Base-by-base conservation (phyloP, 2,888 invertebrate genomes). In the Apoda limacodes region DNA sequence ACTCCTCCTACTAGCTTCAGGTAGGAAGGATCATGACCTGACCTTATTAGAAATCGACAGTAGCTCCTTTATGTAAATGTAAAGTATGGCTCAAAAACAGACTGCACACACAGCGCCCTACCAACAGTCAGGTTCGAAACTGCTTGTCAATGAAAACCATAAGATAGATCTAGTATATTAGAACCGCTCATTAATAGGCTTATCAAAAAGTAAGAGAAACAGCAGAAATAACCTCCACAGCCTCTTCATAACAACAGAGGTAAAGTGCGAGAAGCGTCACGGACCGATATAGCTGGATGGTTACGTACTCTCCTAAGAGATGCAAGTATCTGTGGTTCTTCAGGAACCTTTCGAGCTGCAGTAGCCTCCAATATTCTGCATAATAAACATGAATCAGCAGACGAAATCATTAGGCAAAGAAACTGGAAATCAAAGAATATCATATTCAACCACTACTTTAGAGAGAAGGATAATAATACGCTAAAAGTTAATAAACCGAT, bases 11-110 rank as follows among this genome's bases (percentile, higher is more conserved):
- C 21, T 47, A 22, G 33, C 37, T 2, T 33, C 50, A 2, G 42
- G 46, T 0, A 13, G 46, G 20, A 30, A 46, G 7, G 26, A 48
- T 4, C 48, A 51, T 12, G 47, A 49, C 14, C 34, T 49, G 0
- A 48, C 51, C 0, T 28, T 49, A 1, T 27, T 49, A 2, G 5
- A 28, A 2, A 37, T 44, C 7, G 15, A 21, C 10, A 1, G 12
- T 1, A 13, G 34, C 0, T 5, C 23, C 9, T 35, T 24, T 11
- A 24, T 2, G 32, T 47, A 2, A 42, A 43, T 39, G 45, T 43
- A 3, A 20, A 3, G 1, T 46, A 42, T 24, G 46, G 48, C 2
- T 45, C 45, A 1, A 47, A 47, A 35, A 47, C 46, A 1, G 43
- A 48, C n/a, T 1, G 21, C 5, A 27, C 10, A 2, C 27, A 39